A percentile compares a stretch with the other conserved stretches of the same genome.
Conservation (phyloP, 2,113 vertebrate genomes). For the Falco punctatus region DNA sequence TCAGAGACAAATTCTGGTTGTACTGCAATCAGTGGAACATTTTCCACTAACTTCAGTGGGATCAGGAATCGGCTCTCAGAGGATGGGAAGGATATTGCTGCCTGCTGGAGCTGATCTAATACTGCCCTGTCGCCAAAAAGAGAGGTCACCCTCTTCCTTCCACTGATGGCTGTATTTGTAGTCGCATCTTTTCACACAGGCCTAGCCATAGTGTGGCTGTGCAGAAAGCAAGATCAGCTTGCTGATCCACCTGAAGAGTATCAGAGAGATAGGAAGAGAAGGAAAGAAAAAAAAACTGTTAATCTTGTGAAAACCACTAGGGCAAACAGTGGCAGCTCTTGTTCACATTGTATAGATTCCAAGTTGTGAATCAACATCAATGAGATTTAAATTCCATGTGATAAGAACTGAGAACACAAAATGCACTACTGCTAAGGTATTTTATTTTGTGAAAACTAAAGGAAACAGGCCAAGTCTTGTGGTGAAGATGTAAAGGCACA, state of each 20-base stretch:
- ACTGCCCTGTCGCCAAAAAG: neutral
- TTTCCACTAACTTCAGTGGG: neutral
- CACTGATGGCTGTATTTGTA: neutral
- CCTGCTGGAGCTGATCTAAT: neutral
- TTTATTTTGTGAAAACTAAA: neutral
- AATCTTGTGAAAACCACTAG: neutral
- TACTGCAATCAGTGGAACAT: neutral
- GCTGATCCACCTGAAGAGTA: neutral
- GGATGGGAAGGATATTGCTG: neutral
- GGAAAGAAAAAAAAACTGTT: neutral
- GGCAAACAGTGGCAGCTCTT: neutral
- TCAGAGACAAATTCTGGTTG: neutral
- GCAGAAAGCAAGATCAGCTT: neutral
- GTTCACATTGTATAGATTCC: neutral
- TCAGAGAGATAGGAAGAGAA: no score
- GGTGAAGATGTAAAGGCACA: neutral
- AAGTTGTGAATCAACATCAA: neutral
- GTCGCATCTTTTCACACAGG: neutral
- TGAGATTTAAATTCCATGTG: neutral
- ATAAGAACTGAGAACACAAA: neutral
- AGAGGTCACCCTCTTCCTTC: neutral
- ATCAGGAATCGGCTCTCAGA: neutral
- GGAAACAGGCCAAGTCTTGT: neutral
- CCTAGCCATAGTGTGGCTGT: rapidly evolving
- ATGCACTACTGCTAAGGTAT: neutral